Base-by-base conservation (phyloP, 2,113 vertebrate species). In the Psilopsiagon aymara region DNA sequence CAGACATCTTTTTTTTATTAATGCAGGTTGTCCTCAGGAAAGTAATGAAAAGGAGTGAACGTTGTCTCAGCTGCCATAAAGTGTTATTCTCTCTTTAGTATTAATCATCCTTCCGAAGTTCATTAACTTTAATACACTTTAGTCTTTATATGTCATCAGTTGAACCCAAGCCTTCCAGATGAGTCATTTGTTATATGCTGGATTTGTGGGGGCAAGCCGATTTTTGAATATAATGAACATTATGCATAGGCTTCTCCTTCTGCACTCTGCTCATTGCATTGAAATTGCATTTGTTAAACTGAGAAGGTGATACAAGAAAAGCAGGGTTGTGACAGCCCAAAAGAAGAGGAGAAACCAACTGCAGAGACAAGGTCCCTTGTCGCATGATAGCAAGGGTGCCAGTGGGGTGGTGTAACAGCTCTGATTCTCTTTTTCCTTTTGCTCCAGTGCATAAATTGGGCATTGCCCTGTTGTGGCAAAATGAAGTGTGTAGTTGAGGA, bases 21-120 rank as follows among this genome's bases (percentile, higher is more conserved):
- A 67, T 43, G 68, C 52, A 53, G 64, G 71, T 86, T 90, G 82
- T 95, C 75, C 55, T 94, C 78, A 67, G 78, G 29, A 96, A 96
- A 80, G 82, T 43, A 94, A 85, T 92, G 81, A 89, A 90, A 91
- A 92, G 59, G 77, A 63, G 78, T 23, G 46, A 91, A 24, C 12
- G 9, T 97, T 94, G 81, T 83, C 66, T 94, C 60, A 70, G 43
- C 91, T 95, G 78, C 94, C 49, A n/a, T 91, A 63, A 96, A 94
- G 49, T 77, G 63, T 90, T 92, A 74, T 6, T 0, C 88, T 82
- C 86, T 92, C 82, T 82, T 86, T 53, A 67, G 70, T 91, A 67
- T 87, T 95, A 97, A 85, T 95, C 86, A 94, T 94, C 81, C 63
- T 67, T 47, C 71, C 77, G 83, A 84, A 95, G 91, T 96, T 97